phyloP scores from a whole-genome alignment of 2,797 vertebrate species.

The Notolabrus celidotus region DNA sequence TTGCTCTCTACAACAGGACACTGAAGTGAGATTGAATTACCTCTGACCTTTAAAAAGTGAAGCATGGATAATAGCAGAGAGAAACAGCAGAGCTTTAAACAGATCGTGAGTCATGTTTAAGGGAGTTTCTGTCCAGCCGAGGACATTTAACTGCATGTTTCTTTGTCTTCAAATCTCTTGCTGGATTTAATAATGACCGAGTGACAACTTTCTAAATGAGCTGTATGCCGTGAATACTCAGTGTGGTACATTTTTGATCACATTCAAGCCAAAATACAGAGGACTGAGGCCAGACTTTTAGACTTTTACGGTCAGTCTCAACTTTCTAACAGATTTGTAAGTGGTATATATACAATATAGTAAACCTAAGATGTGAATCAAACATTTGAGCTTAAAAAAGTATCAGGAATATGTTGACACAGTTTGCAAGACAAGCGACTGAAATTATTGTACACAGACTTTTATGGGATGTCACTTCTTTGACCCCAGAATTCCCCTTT shows the following conservation, averaged over 20 bases:
- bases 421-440: background rate
- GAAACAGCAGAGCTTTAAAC: slow-evolving; percentile 22
- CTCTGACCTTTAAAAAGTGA: slow-evolving; percentile 42
- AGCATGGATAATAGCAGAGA: slow-evolving; percentile 28
- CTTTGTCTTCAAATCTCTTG: background rate
- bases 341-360: background rate
- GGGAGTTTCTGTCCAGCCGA: background rate
- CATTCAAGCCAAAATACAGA: background rate
- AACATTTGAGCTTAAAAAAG: background rate
- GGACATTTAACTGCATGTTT: slow-evolving; percentile 7
- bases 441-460: background rate
- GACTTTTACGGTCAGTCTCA: background rate
- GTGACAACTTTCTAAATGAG: slow-evolving; percentile 7
- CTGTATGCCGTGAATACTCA: slow-evolving; percentile 7
- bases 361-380: background rate
- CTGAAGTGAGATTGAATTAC: slow-evolving; percentile 43
- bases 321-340: background rate
- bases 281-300: no score
- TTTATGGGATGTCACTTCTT: slow-evolving; percentile 10
- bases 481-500: slow-evolving; percentile 31
- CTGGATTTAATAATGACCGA: slow-evolving; percentile 1
- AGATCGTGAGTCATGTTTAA: slow-evolving; percentile 15
- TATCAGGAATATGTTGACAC: background rate
- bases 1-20: slow-evolving; percentile 29
- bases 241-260: slow-evolving; percentile 7